phyloP scores from a whole-genome alignment of 2,113 vertebrate genomes.

The Edolisoma coerulescens region DNA sequence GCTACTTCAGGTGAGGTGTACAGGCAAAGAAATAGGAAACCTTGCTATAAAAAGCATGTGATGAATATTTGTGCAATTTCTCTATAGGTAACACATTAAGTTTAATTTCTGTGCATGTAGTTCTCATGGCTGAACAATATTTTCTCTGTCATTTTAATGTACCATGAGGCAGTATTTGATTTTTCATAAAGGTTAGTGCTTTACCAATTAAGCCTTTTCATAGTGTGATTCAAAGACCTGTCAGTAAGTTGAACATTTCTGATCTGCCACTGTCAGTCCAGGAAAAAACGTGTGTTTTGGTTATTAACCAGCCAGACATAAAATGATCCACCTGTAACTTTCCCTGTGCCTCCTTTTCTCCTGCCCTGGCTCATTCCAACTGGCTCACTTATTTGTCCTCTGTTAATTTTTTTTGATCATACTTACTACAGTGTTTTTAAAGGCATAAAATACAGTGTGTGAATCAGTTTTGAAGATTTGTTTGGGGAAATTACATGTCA shows the following conservation, averaged over 20 bases:
- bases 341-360: neutral
- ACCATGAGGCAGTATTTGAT: neutral
- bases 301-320: neutral
- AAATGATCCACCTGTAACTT: neutral
- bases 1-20: neutral
- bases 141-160: neutral
- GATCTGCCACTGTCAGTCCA: neutral
- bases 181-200: neutral
- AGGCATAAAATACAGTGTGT: neutral
- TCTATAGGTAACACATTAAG: neutral
- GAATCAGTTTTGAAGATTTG: neutral
- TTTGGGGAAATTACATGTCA: neutral
- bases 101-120: neutral
- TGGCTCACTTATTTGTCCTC: neutral
- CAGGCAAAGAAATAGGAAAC: neutral
- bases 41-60: neutral
- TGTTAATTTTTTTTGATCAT: neutral
- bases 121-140: neutral
- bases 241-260: neutral
- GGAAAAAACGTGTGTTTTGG: neutral
- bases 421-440: fast-evolving
- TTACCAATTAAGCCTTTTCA: neutral
- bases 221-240: neutral
- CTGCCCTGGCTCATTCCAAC: fast-evolving
- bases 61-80: neutral